These are phyloP conservation scores for Antedon mediterranea DNA, from an alignment of 53 echinoderm and acorn worm genomes.

Conservation along the genomic window DNA sequence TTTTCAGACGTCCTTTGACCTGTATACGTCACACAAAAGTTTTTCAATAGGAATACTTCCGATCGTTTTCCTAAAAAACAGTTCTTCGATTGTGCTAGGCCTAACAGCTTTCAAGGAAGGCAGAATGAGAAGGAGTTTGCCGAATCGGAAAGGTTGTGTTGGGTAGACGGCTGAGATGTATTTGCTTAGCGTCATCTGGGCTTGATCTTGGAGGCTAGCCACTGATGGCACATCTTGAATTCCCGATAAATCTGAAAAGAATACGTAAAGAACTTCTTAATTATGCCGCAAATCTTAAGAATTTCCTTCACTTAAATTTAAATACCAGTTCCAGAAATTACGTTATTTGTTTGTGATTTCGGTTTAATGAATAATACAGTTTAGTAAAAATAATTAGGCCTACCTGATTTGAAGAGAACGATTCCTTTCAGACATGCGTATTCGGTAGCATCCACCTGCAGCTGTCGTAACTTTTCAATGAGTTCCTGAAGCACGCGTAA, in stretches of 20 bases:
- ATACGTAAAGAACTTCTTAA: too few species aligned
- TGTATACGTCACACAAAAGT: constrained; percentile 68
- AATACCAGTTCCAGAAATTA: too few species aligned
- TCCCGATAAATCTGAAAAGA: constrained; percentile 38
- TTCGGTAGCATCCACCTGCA: constrained; percentile 84
- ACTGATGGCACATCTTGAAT: constrained; percentile 55
- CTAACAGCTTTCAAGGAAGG: constrained; percentile 73
- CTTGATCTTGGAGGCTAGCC: constrained; percentile 71
- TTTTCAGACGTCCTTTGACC: constrained; percentile 59
- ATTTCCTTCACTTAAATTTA: too few species aligned
- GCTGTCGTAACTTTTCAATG: constrained; percentile 61
- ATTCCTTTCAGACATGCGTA: constrained; percentile 93
- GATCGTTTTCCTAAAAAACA: constrained; percentile 83
- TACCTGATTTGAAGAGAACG: constrained; percentile 93
- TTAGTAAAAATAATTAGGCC: too few species aligned
- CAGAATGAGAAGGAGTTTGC: constrained; percentile 68
- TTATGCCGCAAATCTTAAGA: too few species aligned
- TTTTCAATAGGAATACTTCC: constrained; percentile 75
- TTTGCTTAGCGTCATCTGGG: constrained; percentile 81
- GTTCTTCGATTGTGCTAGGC: constrained; percentile 70
- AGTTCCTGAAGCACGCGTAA: constrained; percentile 74
- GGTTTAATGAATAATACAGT: too few species aligned
- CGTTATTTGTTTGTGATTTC: too few species aligned
- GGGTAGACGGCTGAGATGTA: constrained; percentile 77
- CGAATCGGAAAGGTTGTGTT: constrained; percentile 78